Conservation (phyloP, 2,113 vertebrate genomes). For the Leuciscus idus region DNA sequence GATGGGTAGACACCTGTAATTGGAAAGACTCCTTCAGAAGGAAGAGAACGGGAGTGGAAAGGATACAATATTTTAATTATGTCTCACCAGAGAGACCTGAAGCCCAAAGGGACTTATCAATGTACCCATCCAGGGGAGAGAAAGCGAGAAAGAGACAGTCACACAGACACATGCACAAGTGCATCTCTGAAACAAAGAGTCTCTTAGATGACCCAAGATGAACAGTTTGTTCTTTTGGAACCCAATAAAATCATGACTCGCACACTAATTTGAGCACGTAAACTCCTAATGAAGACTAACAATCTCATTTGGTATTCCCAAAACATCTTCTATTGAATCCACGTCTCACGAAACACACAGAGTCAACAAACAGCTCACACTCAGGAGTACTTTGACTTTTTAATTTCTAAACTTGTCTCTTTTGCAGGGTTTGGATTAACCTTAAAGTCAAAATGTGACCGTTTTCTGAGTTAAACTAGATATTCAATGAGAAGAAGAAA, state of each 20-base stretch:
- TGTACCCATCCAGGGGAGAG: not conserved
- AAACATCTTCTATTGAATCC: constrained; percentile 17
- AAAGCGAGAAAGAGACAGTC: not conserved
- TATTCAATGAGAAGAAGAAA: not conserved
- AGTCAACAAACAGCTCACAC: not conserved
- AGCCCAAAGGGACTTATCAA: constrained; percentile 33
- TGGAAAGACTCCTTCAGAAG: constrained; percentile 57
- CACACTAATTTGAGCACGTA: constrained; percentile 32
- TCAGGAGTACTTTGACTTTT: not conserved
- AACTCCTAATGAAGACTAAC: constrained; percentile 22
- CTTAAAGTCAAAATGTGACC: not conserved
- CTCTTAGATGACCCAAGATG: constrained; percentile 15
- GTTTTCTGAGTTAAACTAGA: not conserved
- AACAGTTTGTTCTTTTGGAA: constrained; percentile 19
- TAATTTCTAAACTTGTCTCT: not conserved
- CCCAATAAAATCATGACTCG: constrained; percentile 30
- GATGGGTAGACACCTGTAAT: constrained; percentile 52
- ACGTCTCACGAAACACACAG: not conserved
- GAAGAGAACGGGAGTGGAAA: not conserved
- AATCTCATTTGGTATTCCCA: constrained; percentile 26
- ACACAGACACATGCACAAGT: constrained; percentile 41
- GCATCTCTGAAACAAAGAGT: constrained; percentile 41
- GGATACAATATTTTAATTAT: constrained; percentile 72
- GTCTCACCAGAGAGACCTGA: constrained; percentile 56
- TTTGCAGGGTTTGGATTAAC: not conserved